Conservation (phyloP, 1,140 invertebrate genomes). For the Drusus annulatus region DNA sequence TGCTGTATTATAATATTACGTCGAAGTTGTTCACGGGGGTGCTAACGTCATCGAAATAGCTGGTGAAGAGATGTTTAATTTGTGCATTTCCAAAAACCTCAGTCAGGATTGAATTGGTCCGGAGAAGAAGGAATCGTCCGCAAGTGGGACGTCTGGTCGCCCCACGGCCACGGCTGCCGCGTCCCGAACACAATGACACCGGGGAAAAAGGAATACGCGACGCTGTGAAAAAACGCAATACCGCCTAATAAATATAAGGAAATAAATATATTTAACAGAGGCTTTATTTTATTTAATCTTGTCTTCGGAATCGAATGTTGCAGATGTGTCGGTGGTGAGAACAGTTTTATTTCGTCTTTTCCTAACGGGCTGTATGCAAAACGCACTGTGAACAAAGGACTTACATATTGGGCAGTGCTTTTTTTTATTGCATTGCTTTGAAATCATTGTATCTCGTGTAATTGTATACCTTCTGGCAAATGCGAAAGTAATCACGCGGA, state of each 20-base stretch:
- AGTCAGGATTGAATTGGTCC: too few relatives aligned
- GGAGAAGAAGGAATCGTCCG: too few relatives aligned
- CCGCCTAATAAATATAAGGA: conserved; percentile 70
- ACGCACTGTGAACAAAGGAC: conserved; percentile 39
- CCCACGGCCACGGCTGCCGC: conserved; percentile 39
- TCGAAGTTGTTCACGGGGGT: too few relatives aligned
- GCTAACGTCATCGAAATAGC: too few relatives aligned
- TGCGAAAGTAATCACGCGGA: too few relatives aligned
- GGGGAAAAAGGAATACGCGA: conserved; percentile 65
- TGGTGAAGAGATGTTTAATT: too few relatives aligned
- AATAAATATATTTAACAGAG: conserved; percentile 65
- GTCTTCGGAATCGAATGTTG: conserved; percentile 64
- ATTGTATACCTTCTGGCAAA: too few relatives aligned
- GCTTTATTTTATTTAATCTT: conserved; percentile 70
- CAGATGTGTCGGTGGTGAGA: conserved; percentile 39
- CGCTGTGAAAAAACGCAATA: conserved; percentile 69
- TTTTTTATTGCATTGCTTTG: too few relatives aligned
- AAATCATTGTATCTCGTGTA: too few relatives aligned
- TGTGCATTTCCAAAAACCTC: too few relatives aligned
- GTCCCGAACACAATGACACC: conserved; percentile 66
- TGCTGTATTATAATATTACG: too few relatives aligned
- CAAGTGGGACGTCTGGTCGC: too few relatives aligned
- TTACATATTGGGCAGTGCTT: background rate
- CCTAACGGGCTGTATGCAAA: conserved; percentile 29
- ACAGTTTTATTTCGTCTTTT: background rate